Conservation (phyloP, 2,888 invertebrate species). For the Petrophora chlorosata region DNA sequence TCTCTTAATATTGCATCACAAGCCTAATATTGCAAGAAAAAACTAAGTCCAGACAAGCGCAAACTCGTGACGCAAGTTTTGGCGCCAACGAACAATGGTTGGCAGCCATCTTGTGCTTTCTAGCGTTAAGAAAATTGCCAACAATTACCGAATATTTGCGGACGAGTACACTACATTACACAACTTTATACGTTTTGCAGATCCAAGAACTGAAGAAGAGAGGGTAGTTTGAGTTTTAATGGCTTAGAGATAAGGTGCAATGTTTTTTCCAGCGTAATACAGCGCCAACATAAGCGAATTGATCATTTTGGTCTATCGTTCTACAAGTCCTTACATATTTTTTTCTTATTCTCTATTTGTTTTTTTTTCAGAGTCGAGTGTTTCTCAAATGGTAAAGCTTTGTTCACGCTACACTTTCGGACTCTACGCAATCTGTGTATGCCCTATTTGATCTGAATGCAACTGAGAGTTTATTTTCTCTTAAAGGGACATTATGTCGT, state of each 20-base stretch:
- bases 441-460: conserved; percentile 13
- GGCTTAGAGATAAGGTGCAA: background rate
- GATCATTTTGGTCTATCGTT: no score
- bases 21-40: conserved; percentile 5
- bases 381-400: background rate
- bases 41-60: conserved; percentile 30
- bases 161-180: conserved; percentile 4
- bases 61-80: conserved; percentile 39
- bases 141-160: conserved; percentile 31
- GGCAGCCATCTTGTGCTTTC: conserved; percentile 33
- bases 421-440: background rate
- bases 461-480: conserved; percentile 10
- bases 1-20: no score
- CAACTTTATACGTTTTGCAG: no score
- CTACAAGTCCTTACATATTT: no score
- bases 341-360: background rate
- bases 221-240: conserved; percentile 6
- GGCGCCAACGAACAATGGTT: conserved; percentile 41
- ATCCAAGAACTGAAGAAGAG: no score
- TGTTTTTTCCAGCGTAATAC: background rate
- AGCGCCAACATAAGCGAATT: no score
- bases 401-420: conserved; percentile 30
- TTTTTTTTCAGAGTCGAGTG: conserved; percentile 21
- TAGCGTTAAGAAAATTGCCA: conserved; percentile 30
- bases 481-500: conserved; percentile 6